A percentile compares a stretch with the other conserved stretches of the same genome.
Evolutionary conservation across 2,888 invertebrate genomes (phyloP).

Genomic region (Megaustenia siamemsis): DNA sequence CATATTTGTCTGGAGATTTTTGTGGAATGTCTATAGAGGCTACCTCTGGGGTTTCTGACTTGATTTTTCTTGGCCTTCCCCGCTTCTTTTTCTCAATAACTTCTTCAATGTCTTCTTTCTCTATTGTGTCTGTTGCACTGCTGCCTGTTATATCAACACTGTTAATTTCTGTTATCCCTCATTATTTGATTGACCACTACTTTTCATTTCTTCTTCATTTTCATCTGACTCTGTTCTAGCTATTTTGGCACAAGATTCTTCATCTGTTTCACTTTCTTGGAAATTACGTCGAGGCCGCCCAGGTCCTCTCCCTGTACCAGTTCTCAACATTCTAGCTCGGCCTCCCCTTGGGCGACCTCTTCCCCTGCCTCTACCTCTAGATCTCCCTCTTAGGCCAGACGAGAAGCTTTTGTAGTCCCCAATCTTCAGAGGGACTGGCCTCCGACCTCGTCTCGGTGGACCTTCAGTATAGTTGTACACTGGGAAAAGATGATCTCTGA

Average conservation of each 20-base stretch:
- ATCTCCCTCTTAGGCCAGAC: slow-evolving; percentile 6
- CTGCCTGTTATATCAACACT: background rate
- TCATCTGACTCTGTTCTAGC: slow-evolving; percentile 6
- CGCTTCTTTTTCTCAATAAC: slow-evolving; percentile 33
- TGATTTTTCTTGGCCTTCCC: slow-evolving; percentile 54
- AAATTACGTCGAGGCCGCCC: slow-evolving; percentile 42
- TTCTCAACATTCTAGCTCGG: slow-evolving; percentile 17
- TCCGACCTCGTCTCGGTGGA: slow-evolving; percentile 48
- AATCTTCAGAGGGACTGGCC: slow-evolving; percentile 47
- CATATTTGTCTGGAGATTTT: slow-evolving; percentile 10
- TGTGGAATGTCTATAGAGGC: background rate
- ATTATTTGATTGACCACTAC: slow-evolving; percentile 33
- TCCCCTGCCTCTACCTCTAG: slow-evolving; percentile 44
- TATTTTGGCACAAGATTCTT: slow-evolving; percentile 26
- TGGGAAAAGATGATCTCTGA: slow-evolving; percentile 64
- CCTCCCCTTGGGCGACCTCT: slow-evolving; percentile 46
- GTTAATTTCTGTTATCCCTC: slow-evolving; percentile 9
- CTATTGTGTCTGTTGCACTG: background rate
- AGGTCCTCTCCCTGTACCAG: slow-evolving; percentile 43
- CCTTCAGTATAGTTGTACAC: slow-evolving; percentile 48
- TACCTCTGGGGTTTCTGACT: slow-evolving; percentile 18
- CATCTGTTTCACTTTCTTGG: slow-evolving; percentile 27
- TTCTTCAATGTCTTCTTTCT: slow-evolving; percentile 10
- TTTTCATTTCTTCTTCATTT: slow-evolving; percentile 27
- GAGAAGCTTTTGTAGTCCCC: slow-evolving; percentile 33